Evolutionary conservation across 1,140 invertebrate genomes (phyloP).

Genomic region (Saccostrea cuccullata): DNA sequence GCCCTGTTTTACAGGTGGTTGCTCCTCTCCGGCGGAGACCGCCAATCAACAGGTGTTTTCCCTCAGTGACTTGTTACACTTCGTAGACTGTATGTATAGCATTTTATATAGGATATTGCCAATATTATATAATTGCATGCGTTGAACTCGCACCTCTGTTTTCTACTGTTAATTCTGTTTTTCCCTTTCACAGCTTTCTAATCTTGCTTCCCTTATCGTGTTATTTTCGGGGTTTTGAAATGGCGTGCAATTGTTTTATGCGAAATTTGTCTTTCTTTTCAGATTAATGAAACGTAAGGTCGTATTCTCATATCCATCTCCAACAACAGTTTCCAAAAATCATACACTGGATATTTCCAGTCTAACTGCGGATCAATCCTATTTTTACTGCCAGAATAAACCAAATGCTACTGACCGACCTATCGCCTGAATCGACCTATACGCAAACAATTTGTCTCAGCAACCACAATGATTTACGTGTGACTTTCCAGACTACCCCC

Average conservation of each 20-base stretch:
- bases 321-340: neutral
- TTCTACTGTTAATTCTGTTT: neutral
- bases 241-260: neutral
- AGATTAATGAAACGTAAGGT: neutral
- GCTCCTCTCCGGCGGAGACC: constrained; percentile 31
- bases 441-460: neutral
- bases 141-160: neutral
- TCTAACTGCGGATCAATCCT: neutral
- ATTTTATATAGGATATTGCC: constrained; percentile 1
- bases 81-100: constrained; percentile 37
- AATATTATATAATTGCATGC: neutral
- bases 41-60: constrained; percentile 13
- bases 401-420: neutral
- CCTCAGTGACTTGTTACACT: constrained; percentile 36
- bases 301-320: neutral
- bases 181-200: neutral
- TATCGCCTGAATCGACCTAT: neutral
- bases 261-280: neutral
- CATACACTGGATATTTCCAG: neutral
- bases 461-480: neutral
- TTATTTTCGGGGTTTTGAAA: no score
- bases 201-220: neutral
- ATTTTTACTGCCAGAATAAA: neutral
- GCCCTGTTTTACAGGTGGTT: constrained; percentile 29
- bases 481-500: neutral